These are phyloP conservation scores for Cervus canadensis DNA, from an alignment of 2,113 vertebrate species.

Conservation along the genomic window DNA sequence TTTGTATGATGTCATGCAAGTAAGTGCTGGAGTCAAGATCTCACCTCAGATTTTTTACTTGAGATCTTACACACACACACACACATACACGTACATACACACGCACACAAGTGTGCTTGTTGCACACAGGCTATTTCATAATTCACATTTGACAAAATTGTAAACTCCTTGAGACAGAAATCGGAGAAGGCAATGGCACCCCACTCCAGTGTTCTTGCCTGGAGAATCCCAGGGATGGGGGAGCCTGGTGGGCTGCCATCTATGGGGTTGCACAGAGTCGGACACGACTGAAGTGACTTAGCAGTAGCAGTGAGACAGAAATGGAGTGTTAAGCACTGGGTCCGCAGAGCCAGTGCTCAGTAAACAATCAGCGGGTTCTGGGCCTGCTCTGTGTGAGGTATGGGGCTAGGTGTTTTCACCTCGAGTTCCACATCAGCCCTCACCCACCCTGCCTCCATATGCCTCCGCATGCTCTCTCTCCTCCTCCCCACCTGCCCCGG, in stretches of 20 bases:
- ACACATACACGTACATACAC: not conserved
- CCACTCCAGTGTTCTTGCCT: too few relatives aligned
- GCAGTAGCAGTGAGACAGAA: not conserved
- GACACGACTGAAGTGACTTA: too few relatives aligned
- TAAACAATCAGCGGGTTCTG: accelerated
- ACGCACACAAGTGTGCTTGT: too few relatives aligned
- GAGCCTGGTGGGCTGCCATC: too few relatives aligned
- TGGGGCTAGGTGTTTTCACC: not conserved
- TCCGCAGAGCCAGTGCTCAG: not conserved
- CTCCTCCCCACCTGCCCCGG: not conserved
- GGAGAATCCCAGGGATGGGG: too few relatives aligned
- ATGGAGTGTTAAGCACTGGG: not conserved
- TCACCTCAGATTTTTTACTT: not conserved
- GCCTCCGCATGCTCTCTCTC: accelerated
- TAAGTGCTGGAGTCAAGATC: not conserved
- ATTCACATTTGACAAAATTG: not conserved
- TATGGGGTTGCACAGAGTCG: too few relatives aligned
- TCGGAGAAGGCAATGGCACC: too few relatives aligned
- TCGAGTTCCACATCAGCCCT: not conserved
- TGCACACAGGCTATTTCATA: not conserved
- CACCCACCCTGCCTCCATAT: not conserved
- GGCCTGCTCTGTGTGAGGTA: not conserved
- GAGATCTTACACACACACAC: not conserved
- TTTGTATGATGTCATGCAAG: not conserved
- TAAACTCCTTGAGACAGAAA: not conserved